phyloP scores from a whole-genome alignment of 2,797 vertebrate species.

The Glossophaga mutica region DNA sequence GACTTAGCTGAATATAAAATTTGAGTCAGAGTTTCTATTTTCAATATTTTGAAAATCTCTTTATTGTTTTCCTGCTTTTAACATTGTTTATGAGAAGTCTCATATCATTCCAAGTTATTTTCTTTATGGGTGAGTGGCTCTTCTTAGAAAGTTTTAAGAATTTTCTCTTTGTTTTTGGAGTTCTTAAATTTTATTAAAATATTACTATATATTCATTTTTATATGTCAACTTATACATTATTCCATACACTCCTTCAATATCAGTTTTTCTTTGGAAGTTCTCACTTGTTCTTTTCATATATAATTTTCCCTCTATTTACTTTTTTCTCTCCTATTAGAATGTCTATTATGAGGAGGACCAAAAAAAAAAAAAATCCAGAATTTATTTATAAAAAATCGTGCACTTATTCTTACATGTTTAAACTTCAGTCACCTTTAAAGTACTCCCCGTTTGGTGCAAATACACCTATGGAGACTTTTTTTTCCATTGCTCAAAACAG shows the following conservation, averaged over 20 bases:
- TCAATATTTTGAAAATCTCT: not conserved
- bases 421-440: not conserved
- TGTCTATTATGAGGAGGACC: not conserved
- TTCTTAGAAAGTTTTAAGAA: not conserved
- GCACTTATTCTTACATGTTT: not conserved
- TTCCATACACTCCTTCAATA: not conserved
- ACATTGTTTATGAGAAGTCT: not conserved
- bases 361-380: not conserved
- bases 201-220: not conserved
- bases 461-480: not conserved
- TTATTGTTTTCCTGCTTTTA: not conserved
- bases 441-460: not conserved
- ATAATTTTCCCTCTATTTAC: not conserved
- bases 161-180: not conserved
- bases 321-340: not conserved
- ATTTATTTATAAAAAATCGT: not conserved
- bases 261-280: not conserved
- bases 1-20: not conserved
- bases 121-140: not conserved
- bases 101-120: not conserved
- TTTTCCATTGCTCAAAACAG: not conserved
- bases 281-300: not conserved
- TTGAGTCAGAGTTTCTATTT: not conserved
- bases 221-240: not conserved
- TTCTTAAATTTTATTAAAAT: slow-evolving; percentile 27